Percentiles rank a stretch among this genome's conserved stretches.
phyloP scores from a whole-genome alignment of 2,113 vertebrate species.

The Onychostoma macrolepis region DNA sequence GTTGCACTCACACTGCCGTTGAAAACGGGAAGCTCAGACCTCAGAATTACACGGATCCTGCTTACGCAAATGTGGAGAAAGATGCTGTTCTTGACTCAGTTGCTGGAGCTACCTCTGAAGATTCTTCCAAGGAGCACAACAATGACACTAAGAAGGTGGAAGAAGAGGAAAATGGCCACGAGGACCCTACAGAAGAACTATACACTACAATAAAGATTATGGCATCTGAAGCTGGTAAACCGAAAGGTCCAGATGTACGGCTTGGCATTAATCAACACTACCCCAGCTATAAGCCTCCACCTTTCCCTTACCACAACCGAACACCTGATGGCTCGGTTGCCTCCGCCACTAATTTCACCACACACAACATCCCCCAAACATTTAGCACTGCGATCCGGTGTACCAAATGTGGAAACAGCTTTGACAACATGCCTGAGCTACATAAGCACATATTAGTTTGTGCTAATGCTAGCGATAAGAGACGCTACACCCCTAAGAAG shows the following conservation, averaged over 20 bases:
- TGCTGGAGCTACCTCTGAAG: slow-evolving; percentile 54
- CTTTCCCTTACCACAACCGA: slow-evolving; percentile 96
- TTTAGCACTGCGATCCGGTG: slow-evolving; percentile 98
- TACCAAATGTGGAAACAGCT: slow-evolving; percentile 96
- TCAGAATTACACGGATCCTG: slow-evolving; percentile 94
- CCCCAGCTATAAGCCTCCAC: slow-evolving; percentile 96
- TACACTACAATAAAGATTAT: slow-evolving; percentile 99
- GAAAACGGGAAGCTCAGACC: slow-evolving; percentile 93
- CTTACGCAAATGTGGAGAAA: slow-evolving; percentile 71
- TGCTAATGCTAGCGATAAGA: slow-evolving; percentile 94
- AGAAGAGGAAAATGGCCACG: slow-evolving; percentile 73
- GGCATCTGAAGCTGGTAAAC: slow-evolving; percentile 92
- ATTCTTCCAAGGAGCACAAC: slow-evolving; percentile 35
- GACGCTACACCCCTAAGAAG: slow-evolving; percentile 97
- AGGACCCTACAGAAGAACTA: slow-evolving; percentile 94
- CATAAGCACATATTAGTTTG: slow-evolving; percentile 96
- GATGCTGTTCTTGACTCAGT: slow-evolving; percentile 55
- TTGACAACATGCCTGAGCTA: slow-evolving; percentile 97
- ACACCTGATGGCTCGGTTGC: slow-evolving; percentile 87
- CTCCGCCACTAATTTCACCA: slow-evolving; percentile 97
- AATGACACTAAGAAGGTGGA: slow-evolving; percentile 64
- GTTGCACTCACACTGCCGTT: slow-evolving; percentile 85
- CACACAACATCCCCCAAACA: slow-evolving; percentile 98
- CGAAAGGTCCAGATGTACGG: slow-evolving; percentile 92
- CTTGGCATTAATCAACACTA: slow-evolving; percentile 98